Conservation (phyloP, 2,113 vertebrate genomes). For the Leucoraja erinaceus region DNA sequence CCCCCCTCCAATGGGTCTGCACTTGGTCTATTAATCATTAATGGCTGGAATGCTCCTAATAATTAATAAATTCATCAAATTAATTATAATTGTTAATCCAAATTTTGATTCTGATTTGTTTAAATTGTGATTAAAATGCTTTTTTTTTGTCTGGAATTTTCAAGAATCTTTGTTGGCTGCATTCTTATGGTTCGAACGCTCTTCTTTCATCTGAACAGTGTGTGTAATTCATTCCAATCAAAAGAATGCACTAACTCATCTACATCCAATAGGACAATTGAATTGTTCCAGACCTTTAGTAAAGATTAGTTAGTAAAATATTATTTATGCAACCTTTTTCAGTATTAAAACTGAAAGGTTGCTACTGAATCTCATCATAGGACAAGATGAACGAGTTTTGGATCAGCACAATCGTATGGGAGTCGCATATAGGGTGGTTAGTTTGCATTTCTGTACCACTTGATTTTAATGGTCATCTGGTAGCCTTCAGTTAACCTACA, state of each 20-base stretch:
- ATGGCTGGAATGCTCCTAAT: too few species aligned
- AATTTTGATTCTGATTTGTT: background rate
- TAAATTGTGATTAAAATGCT: background rate
- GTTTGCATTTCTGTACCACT: background rate
- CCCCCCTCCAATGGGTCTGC: too few species aligned
- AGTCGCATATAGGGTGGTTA: background rate
- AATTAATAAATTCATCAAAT: too few species aligned
- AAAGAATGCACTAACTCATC: background rate
- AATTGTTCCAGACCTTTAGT: background rate
- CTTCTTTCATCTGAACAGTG: background rate
- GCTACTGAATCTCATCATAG: background rate
- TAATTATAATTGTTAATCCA: background rate
- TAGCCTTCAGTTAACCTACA: background rate
- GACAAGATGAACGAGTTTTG: background rate
- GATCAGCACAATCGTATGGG: background rate
- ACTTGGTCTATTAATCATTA: too few species aligned
- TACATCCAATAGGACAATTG: background rate
- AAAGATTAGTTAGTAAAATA: too few species aligned
- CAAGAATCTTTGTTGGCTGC: too few species aligned
- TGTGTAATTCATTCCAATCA: background rate
- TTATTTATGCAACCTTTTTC: too few species aligned
- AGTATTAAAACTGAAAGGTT: background rate
- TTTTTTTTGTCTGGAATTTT: background rate
- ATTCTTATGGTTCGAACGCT: background rate
- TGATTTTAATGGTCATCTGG: background rate